These are phyloP conservation scores for Natator depressus DNA, from an alignment of 2,113 vertebrate species.

Conservation along the genomic window DNA sequence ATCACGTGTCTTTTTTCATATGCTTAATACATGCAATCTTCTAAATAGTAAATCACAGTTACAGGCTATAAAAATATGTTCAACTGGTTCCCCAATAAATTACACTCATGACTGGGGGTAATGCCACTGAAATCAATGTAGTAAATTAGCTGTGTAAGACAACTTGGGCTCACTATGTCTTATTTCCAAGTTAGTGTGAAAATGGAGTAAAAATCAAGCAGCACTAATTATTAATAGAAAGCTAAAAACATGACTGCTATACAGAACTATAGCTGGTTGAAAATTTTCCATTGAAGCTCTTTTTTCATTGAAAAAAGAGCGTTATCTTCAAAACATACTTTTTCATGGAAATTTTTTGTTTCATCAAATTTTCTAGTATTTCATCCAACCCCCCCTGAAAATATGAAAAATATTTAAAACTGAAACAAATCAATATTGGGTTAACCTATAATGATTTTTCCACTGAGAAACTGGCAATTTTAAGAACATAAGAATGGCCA, in stretches of 20 bases:
- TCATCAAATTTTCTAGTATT: background rate
- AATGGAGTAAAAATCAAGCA: background rate
- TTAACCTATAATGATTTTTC: background rate
- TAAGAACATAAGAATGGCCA: background rate
- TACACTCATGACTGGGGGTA: background rate
- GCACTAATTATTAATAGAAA: background rate
- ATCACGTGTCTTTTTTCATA: background rate
- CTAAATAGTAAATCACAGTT: background rate
- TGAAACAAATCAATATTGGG: background rate
- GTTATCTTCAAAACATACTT: background rate
- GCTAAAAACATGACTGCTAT: background rate
- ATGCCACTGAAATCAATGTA: background rate
- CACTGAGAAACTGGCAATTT: background rate
- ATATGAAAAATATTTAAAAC: accelerated
- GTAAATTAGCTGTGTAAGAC: background rate
- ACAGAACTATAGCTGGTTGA: background rate
- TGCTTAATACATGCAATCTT: background rate
- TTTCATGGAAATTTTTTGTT: background rate
- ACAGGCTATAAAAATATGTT: background rate
- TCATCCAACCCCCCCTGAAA: background rate
- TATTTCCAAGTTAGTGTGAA: background rate
- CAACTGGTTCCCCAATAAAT: background rate
- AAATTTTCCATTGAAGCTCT: background rate
- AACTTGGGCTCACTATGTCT: background rate
- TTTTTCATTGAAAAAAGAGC: background rate